These are phyloP conservation scores for Xanthostigma xanthostigma DNA, from an alignment of 2,888 invertebrate species.

Conservation along the genomic window DNA sequence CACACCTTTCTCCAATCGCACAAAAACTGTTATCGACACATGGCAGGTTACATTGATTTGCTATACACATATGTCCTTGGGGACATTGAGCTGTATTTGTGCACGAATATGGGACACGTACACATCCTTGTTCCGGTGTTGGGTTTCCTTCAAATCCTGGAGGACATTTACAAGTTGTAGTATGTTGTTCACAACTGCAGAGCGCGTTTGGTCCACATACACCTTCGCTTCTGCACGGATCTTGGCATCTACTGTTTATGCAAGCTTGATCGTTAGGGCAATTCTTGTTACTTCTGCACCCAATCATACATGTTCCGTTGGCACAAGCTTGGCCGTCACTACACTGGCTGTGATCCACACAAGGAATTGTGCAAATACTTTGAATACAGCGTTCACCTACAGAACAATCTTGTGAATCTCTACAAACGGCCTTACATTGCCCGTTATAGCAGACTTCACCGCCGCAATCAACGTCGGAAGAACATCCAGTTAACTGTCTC, in stretches of 20 bases:
- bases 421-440: constrained; percentile 72
- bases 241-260: constrained; percentile 67
- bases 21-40: constrained; percentile 60
- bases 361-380: constrained; percentile 66
- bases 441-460: constrained; percentile 67
- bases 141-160: constrained; percentile 77
- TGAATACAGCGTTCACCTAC: constrained; percentile 62
- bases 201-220: constrained; percentile 75
- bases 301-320: constrained; percentile 62
- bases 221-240: constrained; percentile 63
- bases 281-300: constrained; percentile 72
- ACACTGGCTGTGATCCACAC: constrained; percentile 70
- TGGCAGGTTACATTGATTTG: constrained; percentile 60
- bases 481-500: constrained; percentile 49
- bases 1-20: constrained; percentile 73
- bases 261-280: constrained; percentile 66
- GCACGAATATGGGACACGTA: constrained; percentile 62
- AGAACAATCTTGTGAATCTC: constrained; percentile 62
- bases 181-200: constrained; percentile 60
- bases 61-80: constrained; percentile 59
- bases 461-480: constrained; percentile 57
- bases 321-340: constrained; percentile 65
- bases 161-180: constrained; percentile 66
- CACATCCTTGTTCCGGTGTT: constrained; percentile 76
- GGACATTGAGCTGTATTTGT: constrained; percentile 56